These are phyloP conservation scores for Eupeodes latifasciatus DNA, from an alignment of 2,888 invertebrate genomes.

Conservation along the genomic window DNA sequence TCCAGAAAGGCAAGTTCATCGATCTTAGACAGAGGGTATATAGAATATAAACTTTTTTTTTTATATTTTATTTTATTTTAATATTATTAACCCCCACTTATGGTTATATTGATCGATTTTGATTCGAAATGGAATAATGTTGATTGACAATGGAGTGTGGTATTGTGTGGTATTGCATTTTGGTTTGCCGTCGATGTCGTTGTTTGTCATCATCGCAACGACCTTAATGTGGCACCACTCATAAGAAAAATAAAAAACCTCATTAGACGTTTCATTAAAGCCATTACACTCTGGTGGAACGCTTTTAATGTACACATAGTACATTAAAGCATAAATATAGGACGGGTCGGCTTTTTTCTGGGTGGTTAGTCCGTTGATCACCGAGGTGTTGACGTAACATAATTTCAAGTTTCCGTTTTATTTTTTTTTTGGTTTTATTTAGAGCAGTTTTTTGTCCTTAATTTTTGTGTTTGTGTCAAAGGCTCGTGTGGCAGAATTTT, in stretches of 20 bases:
- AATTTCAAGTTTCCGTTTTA: slow-evolving; percentile 73
- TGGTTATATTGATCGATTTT: slow-evolving; percentile 65
- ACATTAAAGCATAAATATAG: not conserved
- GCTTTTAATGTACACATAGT: not conserved
- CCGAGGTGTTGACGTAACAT: slow-evolving; percentile 74
- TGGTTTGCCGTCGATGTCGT: slow-evolving; percentile 15
- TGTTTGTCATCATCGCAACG: not conserved
- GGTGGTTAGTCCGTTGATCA: slow-evolving; percentile 55
- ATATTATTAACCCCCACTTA: slow-evolving; percentile 9
- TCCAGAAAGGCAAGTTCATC: slow-evolving; percentile 69
- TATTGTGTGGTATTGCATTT: not conserved
- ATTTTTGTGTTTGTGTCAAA: slow-evolving; percentile 24
- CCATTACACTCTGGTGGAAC: slow-evolving; percentile 22
- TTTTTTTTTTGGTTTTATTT: slow-evolving; percentile 29
- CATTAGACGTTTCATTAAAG: slow-evolving; percentile 66
- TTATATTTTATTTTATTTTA: not conserved
- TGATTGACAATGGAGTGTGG: slow-evolving; percentile 69
- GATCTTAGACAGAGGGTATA: slow-evolving; percentile 53
- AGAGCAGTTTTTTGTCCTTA: slow-evolving; percentile 12
- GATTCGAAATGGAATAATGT: slow-evolving; percentile 61
- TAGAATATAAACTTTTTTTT: not conserved
- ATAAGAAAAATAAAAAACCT: slow-evolving; percentile 57
- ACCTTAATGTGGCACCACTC: slow-evolving; percentile 58
- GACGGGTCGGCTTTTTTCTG: slow-evolving; percentile 40
- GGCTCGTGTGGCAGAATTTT: slow-evolving; percentile 48